phyloP scores from a whole-genome alignment of 2,797 vertebrate species.

The Synaphobranchus kaupii region DNA sequence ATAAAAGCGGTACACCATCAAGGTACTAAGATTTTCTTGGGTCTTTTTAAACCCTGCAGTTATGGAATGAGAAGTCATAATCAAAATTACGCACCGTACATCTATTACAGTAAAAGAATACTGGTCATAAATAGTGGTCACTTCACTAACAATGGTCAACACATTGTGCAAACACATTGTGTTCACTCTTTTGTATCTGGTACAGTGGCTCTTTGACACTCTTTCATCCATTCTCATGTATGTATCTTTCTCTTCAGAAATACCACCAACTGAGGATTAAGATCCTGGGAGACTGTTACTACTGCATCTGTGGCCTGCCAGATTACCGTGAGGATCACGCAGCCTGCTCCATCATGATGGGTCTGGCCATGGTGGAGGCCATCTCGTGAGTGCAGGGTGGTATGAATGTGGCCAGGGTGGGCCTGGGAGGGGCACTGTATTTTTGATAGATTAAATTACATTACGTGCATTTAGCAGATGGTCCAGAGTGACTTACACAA shows the following conservation, averaged over 20 bases:
- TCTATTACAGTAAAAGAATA: too few relatives aligned
- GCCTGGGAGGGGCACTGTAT: too few relatives aligned
- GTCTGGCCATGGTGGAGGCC: conserved; percentile 92
- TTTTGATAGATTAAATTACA: too few relatives aligned
- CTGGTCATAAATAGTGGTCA: neutral
- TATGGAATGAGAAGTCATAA: too few relatives aligned
- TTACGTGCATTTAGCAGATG: too few relatives aligned
- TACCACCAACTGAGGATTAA: conserved; percentile 92
- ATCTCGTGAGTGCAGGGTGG: conserved; percentile 81
- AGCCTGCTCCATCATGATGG: conserved; percentile 91
- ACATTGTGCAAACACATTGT: neutral
- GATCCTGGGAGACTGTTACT: conserved; percentile 95
- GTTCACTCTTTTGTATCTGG: neutral
- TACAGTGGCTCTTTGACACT: neutral
- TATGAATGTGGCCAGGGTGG: neutral
- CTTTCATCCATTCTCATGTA: neutral
- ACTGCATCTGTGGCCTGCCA: conserved; percentile 93
- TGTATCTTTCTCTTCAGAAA: conserved; percentile 65
- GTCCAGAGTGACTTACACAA: too few relatives aligned
- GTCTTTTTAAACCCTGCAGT: too few relatives aligned
- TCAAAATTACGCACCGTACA: too few relatives aligned
- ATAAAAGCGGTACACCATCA: too few relatives aligned
- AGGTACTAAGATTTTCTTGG: too few relatives aligned
- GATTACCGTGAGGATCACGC: conserved; percentile 93
- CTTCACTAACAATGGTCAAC: neutral